Base-by-base conservation (phyloP, 2,113 vertebrate species). In the Peromyscus leucopus region DNA sequence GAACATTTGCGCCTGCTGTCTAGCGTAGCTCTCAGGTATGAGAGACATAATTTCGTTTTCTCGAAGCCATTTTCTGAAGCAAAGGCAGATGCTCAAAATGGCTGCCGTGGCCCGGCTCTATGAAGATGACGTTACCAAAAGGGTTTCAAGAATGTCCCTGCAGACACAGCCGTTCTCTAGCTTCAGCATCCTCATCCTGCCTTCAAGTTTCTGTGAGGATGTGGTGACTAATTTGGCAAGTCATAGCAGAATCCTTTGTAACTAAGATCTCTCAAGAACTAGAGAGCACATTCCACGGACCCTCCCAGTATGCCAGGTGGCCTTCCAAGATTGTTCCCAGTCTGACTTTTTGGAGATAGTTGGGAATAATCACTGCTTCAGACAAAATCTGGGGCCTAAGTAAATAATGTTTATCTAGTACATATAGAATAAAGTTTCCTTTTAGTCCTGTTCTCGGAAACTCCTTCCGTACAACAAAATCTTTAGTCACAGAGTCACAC, bases 1-100 rank as follows among this genome's bases (percentile, higher is more conserved):
- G 84, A 95, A 91, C 85, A 83, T 86, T 89, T 94, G 80, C 55
- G 12, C 59, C 69, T 93, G 94, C 82, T 85, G n/a, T 85, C 82
- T 74, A n/a, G 61, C 59, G 1, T 4, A n/a, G 87, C 63, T 91
- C 92, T 87, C n/a, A 59, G 42, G 59, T 55, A 74, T 16, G 36
- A 63, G 3, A 31, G 59, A 76, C 51, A 55, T 59, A 26, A 46
- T 78, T 89, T 83, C 67, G 89, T 84, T 94, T 91, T 95, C 96
- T 87, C 46, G 67, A 93, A 86, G 59, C 89, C 72, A 67, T 85
- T 93, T 90, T 42, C 63, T 91, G 22, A 91, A 95, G 95, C 33
- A 80, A 94, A 94, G 87, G 61, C 39, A 76, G 95, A 83, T 69
- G 67, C 24, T 96, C 72, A 28, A n/a, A 76, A 94, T n/a, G 7